Conservation (phyloP, 2,888 invertebrate species). For the Eilema sororculum region DNA sequence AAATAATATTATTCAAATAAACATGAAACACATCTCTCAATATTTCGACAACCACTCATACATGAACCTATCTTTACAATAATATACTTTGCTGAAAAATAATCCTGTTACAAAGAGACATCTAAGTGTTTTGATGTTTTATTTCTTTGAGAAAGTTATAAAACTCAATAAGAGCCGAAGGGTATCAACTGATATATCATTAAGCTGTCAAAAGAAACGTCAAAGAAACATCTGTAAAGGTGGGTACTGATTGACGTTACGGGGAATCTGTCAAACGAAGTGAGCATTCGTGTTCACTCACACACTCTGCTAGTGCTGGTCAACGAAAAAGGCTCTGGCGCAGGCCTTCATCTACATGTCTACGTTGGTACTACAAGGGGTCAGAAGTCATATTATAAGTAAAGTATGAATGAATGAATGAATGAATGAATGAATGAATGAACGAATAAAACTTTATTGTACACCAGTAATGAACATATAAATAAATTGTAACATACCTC, state of each 20-base stretch:
- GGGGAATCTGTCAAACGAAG: not conserved
- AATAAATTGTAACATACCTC: too few relatives aligned
- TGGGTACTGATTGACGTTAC: not conserved
- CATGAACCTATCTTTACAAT: not conserved
- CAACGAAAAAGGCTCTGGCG: too few relatives aligned
- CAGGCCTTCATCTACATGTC: too few relatives aligned
- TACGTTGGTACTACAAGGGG: too few relatives aligned
- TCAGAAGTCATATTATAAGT: too few relatives aligned
- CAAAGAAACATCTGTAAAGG: slow-evolving; percentile 8
- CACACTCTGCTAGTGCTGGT: too few relatives aligned
- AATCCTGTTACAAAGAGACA: slow-evolving; percentile 14
- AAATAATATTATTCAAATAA: not conserved
- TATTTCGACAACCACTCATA: not conserved
- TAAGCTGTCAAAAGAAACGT: slow-evolving; percentile 28
- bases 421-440: too few relatives aligned
- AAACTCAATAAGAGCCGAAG: slow-evolving; percentile 18
- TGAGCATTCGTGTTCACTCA: not conserved
- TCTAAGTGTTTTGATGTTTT: slow-evolving; percentile 1
- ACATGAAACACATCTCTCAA: not conserved
- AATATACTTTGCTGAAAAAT: slow-evolving; percentile 1
- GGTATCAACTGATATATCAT: too few relatives aligned
- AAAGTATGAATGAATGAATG: too few relatives aligned
- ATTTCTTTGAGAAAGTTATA: slow-evolving; percentile 24
- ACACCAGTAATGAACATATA: too few relatives aligned
- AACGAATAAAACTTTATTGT: too few relatives aligned